Percentiles rank a stretch among this genome's conserved stretches.
phyloP scores from a whole-genome alignment of 1,140 invertebrate species.

The Leptinotarsa undecemlineata region DNA sequence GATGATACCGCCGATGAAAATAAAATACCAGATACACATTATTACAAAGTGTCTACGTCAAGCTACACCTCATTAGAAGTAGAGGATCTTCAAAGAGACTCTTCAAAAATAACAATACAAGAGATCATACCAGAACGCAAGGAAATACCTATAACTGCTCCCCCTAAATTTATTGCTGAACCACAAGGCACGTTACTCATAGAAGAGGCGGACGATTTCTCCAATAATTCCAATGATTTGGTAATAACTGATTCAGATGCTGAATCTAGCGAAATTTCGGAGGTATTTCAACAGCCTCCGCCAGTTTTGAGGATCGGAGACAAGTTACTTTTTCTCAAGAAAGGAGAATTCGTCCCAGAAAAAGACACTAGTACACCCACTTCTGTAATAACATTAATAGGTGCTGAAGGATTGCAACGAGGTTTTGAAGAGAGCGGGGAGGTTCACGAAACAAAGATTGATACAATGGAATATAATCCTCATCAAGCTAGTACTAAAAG shows the following conservation, averaged over 20 bases:
- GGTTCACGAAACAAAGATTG: conserved; percentile 41
- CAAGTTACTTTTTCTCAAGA: conserved; percentile 52
- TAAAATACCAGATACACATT: conserved; percentile 34
- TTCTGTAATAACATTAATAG: conserved; percentile 55
- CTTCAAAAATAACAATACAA: conserved; percentile 51
- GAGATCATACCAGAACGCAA: conserved; percentile 53
- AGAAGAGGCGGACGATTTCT: conserved; percentile 53
- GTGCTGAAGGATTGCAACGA: conserved; percentile 55
- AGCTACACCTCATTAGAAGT: conserved; percentile 16
- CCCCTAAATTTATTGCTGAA: conserved; percentile 43
- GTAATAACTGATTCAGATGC: conserved; percentile 50
- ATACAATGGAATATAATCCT: not conserved
- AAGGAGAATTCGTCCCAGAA: conserved; percentile 51
- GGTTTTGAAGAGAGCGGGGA: conserved; percentile 48
- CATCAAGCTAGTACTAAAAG: not conserved
- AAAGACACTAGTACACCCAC: conserved; percentile 51
- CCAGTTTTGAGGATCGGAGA: conserved; percentile 55
- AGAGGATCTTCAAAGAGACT: conserved; percentile 22
- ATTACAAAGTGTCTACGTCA: conserved; percentile 23
- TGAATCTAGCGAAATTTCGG: conserved; percentile 50
- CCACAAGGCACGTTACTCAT: conserved; percentile 39
- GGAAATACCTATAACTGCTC: conserved; percentile 49
- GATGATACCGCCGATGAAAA: conserved; percentile 27
- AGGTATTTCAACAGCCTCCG: conserved; percentile 53
- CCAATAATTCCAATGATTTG: conserved; percentile 54